A percentile compares a stretch with the other conserved stretches of the same genome.
Conservation (phyloP, 2,113 vertebrate genomes). For the Ictidomys tridecemlineatus region DNA sequence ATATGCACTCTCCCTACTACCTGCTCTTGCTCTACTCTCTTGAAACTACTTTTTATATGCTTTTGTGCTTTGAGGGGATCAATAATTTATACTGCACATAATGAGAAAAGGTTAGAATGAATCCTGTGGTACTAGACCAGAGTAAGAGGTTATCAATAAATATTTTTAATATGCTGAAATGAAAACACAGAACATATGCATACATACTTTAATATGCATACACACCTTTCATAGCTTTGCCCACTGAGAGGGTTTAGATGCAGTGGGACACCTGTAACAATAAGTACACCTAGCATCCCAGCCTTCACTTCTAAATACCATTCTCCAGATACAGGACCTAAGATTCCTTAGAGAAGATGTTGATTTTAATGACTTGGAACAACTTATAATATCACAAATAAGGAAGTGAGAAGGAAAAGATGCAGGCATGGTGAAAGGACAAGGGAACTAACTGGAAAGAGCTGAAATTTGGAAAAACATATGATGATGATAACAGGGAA, state of each 20-base stretch:
- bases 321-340: background rate
- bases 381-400: background rate
- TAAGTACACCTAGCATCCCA: background rate
- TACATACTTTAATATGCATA: background rate
- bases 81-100: background rate
- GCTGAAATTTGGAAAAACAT: background rate
- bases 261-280: background rate
- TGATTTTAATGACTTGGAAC: background rate
- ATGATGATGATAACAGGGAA: background rate
- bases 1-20: too few relatives aligned
- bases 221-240: background rate
- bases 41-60: background rate
- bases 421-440: background rate
- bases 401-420: background rate
- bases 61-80: background rate
- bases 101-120: background rate
- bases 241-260: background rate
- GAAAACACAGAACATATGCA: background rate
- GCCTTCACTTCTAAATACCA: background rate
- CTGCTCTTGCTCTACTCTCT: too few relatives aligned
- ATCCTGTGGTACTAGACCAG: background rate
- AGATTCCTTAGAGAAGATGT: background rate
- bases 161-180: background rate
- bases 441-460: background rate
- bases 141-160: background rate